Evolutionary conservation across 30 jellyfish, hydroid and myxozoan genomes (phyloP).

Genomic region (Turritopsis rubra): DNA sequence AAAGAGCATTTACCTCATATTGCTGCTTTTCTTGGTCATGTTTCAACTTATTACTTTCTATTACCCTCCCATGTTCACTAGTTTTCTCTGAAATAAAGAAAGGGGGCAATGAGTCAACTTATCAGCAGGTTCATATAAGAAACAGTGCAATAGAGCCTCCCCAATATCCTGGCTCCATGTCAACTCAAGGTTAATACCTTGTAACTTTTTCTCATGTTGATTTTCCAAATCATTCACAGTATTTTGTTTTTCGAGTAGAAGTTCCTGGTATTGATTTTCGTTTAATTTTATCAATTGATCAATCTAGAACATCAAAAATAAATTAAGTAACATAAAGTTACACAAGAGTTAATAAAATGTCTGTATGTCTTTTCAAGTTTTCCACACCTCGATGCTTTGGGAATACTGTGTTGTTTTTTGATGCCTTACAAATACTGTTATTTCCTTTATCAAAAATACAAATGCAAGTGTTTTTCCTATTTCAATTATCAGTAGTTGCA

Average conservation of each 20-base stretch:
- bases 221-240: background rate
- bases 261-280: background rate
- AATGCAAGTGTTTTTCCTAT: too few relatives aligned
- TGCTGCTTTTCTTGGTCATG: background rate
- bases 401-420: too few relatives aligned
- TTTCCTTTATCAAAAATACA: too few relatives aligned
- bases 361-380: too few relatives aligned
- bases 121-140: too few relatives aligned
- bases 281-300: background rate
- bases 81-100: slow-evolving; percentile 21
- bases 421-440: too few relatives aligned
- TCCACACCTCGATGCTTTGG: too few relatives aligned
- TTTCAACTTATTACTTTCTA: background rate
- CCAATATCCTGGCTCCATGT: background rate
- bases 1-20: background rate
- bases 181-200: background rate
- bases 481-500: too few relatives aligned
- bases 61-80: slow-evolving; percentile 36
- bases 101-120: background rate
- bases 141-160: background rate
- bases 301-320: background rate
- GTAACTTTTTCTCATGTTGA: background rate
- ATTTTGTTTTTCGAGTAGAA: background rate
- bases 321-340: too few relatives aligned
- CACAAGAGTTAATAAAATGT: background rate